These are phyloP conservation scores for Mesochorus sp. DNA, from an alignment of 2,888 invertebrate genomes.

Conservation along the genomic window DNA sequence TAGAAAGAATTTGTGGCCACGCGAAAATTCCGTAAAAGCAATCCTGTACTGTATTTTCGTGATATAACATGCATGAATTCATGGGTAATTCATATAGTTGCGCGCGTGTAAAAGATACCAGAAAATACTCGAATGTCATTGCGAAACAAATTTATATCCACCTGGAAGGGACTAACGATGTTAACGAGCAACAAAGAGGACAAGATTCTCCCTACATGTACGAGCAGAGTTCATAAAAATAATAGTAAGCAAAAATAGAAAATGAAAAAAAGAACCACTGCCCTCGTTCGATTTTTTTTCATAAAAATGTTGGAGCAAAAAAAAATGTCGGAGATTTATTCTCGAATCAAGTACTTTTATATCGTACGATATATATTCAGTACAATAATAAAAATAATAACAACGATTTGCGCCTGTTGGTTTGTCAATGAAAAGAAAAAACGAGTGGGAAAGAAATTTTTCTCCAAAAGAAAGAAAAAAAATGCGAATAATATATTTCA, in stretches of 20 bases:
- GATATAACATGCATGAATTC: too few relatives aligned
- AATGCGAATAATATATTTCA: constrained; percentile 9
- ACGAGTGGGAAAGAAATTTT: neutral
- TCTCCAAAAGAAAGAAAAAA: neutral
- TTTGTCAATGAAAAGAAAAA: neutral
- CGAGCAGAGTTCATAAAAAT: too few relatives aligned
- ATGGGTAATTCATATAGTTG: neutral
- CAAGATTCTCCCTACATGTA: neutral
- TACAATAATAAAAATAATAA: too few relatives aligned
- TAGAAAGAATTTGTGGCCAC: constrained; percentile 30
- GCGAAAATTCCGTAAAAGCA: constrained; percentile 2
- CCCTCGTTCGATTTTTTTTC: too few relatives aligned
- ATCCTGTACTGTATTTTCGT: too few relatives aligned
- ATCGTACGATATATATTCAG: too few relatives aligned
- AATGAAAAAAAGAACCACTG: too few relatives aligned
- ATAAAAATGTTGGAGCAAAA: too few relatives aligned
- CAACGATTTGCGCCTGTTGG: neutral
- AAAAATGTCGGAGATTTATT: too few relatives aligned
- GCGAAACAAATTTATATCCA: constrained; percentile 19
- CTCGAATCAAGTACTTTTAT: too few relatives aligned
- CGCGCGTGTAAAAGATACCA: neutral
- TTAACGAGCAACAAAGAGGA: neutral
- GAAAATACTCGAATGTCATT: constrained; percentile 20
- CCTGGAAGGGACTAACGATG: neutral
- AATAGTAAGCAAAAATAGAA: too few relatives aligned